phyloP scores from a whole-genome alignment of 2,113 vertebrate genomes.

The Sula dactylatra region DNA sequence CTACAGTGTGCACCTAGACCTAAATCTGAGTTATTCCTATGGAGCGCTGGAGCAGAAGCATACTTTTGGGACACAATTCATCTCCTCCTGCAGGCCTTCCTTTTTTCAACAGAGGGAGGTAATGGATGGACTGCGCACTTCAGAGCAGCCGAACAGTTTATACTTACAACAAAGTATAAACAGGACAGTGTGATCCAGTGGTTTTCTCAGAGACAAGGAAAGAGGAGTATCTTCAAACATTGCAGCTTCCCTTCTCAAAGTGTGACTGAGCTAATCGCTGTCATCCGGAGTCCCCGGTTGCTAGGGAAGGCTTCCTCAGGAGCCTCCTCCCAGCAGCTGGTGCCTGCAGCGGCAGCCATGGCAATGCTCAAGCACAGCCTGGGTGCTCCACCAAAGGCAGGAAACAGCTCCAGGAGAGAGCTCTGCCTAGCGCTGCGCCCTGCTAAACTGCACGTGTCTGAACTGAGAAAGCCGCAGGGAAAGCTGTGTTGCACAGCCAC shows the following conservation, averaged over 20 bases:
- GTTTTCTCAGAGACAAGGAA: background rate
- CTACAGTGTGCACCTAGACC: background rate
- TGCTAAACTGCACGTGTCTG: background rate
- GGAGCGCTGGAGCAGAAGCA: background rate
- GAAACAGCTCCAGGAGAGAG: background rate
- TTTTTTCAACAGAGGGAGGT: background rate
- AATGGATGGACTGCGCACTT: background rate
- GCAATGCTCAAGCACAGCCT: background rate
- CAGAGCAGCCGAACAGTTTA: background rate
- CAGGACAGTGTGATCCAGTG: background rate
- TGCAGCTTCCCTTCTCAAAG: slow-evolving; percentile 56
- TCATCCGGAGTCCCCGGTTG: no score
- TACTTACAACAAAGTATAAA: background rate
- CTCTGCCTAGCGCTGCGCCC: background rate
- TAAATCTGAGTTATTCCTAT: background rate
- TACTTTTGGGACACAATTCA: background rate
- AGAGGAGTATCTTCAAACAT: background rate
- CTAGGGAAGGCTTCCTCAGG: background rate
- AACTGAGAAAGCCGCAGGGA: background rate
- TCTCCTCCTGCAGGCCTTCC: background rate
- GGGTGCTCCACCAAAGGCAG: background rate
- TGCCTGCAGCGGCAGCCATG: background rate
- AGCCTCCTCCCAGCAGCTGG: background rate
- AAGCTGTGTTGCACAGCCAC: background rate
- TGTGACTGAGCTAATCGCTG: slow-evolving; percentile 41